Evolutionary conservation across 1,140 invertebrate genomes (phyloP).

Genomic region (Leptinotarsa lineolata): DNA sequence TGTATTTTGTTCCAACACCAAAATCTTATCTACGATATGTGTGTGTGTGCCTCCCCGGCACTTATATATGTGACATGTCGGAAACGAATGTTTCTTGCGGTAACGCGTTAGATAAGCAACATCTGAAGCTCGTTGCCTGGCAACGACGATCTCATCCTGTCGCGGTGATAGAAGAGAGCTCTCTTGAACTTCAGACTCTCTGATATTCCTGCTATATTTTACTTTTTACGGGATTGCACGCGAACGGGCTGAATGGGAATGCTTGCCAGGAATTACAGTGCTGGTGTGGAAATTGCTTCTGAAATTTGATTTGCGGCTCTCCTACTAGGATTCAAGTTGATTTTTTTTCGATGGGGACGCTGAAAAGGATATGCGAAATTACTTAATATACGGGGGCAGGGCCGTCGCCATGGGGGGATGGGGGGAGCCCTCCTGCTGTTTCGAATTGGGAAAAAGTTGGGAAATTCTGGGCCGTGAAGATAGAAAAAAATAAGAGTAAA

Average conservation of each 20-base stretch:
- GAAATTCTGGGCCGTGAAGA: too few relatives aligned
- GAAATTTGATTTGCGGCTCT: too few relatives aligned
- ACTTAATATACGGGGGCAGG: too few relatives aligned
- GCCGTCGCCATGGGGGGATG: too few relatives aligned
- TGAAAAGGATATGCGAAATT: too few relatives aligned
- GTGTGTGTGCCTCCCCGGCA: conserved; percentile 32
- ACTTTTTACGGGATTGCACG: background rate
- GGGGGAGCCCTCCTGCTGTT: too few relatives aligned
- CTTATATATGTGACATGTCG: conserved; percentile 48
- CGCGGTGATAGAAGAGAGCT: conserved; percentile 27
- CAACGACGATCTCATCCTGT: conserved; percentile 35
- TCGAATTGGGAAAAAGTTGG: too few relatives aligned
- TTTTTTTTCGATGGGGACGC: too few relatives aligned
- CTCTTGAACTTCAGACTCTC: conserved; percentile 2
- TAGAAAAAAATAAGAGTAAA: too few relatives aligned
- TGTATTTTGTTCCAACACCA: conserved; percentile 32
- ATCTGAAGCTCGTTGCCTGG: conserved; percentile 41
- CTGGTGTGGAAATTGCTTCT: too few relatives aligned
- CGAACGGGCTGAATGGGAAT: background rate
- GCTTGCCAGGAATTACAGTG: background rate
- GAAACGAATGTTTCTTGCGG: conserved; percentile 49
- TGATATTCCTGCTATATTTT: background rate
- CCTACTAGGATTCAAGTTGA: too few relatives aligned
- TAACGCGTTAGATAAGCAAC: conserved; percentile 49
- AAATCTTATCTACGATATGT: conserved; percentile 47